Percentiles rank a stretch among this genome's conserved stretches.
Evolutionary conservation across 2,113 vertebrate genomes (phyloP).

Genomic region (Pipa parva): DNA sequence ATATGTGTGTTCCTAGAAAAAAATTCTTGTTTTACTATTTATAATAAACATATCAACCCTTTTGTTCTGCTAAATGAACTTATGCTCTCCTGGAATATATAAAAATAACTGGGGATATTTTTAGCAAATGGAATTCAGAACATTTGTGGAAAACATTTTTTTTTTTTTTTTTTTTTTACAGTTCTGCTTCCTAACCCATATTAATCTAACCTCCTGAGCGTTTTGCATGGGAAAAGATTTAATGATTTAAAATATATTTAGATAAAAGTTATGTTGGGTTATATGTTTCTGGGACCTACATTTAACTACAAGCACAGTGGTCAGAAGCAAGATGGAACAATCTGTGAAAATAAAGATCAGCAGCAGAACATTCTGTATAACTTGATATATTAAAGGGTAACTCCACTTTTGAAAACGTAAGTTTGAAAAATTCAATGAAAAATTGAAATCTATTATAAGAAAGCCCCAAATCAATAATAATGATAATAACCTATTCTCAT

Average conservation of each 20-base stretch:
- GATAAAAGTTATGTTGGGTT: not conserved
- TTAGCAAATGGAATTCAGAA: conserved; percentile 34
- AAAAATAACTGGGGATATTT: conserved; percentile 36
- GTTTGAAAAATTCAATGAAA: no score
- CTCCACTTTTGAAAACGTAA: no score
- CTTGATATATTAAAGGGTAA: no score
- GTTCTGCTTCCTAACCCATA: conserved; percentile 23
- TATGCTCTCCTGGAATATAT: conserved; percentile 9
- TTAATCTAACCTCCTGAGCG: conserved; percentile 20
- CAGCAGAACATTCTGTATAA: no score
- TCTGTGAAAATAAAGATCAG: no score
- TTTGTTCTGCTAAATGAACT: conserved; percentile 10
- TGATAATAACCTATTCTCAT: no score
- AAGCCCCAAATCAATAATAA: no score
- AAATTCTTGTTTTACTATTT: not conserved
- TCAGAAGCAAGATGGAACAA: no score
- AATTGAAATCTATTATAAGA: no score
- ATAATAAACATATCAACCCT: conserved; percentile 10
- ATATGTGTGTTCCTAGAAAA: not conserved
- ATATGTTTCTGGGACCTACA: conserved; percentile 12
- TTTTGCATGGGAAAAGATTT: conserved; percentile 24
- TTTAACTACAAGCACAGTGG: not conserved
- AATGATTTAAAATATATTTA: not conserved
- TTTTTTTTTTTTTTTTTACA: conserved; percentile 9
- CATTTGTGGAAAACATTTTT: conserved; percentile 28